Conservation (phyloP, 2,888 invertebrate species). For the Beris morrisii region DNA sequence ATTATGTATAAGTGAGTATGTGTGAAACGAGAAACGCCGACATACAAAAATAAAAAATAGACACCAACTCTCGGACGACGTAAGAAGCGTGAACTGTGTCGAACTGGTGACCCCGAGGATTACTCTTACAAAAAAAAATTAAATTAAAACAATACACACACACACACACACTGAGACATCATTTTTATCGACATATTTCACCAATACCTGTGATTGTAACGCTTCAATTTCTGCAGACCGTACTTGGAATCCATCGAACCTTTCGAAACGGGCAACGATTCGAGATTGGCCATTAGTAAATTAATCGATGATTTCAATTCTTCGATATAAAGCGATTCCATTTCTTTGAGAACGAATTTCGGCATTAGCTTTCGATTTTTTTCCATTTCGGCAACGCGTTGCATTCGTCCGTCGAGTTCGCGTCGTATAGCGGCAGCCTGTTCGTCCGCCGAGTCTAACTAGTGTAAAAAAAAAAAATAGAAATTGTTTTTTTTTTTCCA, state of each 20-base stretch:
- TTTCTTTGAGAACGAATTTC: constrained; percentile 99
- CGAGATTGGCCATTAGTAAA: constrained; percentile 97
- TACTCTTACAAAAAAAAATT: too few relatives aligned
- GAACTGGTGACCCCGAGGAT: too few relatives aligned
- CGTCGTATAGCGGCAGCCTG: constrained; percentile 99
- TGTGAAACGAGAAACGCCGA: too few relatives aligned
- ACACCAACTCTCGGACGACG: too few relatives aligned
- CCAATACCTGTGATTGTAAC: constrained; percentile 93
- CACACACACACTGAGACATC: too few relatives aligned
- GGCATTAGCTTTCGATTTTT: constrained; percentile 97
- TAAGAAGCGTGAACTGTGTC: too few relatives aligned
- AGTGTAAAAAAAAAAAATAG: constrained; percentile 34
- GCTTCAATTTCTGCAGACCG: constrained; percentile 95
- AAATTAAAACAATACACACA: too few relatives aligned
- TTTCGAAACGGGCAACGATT: constrained; percentile 97
- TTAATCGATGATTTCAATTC: constrained; percentile 97
- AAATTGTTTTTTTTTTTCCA: too few relatives aligned
- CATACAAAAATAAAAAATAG: too few relatives aligned
- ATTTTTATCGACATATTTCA: constrained; percentile 33
- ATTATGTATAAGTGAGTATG: too few relatives aligned
- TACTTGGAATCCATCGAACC: constrained; percentile 97
- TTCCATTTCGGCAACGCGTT: constrained; percentile 96
- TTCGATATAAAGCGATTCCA: constrained; percentile 99
- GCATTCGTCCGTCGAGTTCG: constrained; percentile 97
- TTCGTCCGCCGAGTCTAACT: constrained; percentile 99